Evolutionary conservation across 2,797 vertebrate genomes (phyloP), one percentile per base, ranked within the genome.

Genomic region (Alcedo atthis): DNA sequence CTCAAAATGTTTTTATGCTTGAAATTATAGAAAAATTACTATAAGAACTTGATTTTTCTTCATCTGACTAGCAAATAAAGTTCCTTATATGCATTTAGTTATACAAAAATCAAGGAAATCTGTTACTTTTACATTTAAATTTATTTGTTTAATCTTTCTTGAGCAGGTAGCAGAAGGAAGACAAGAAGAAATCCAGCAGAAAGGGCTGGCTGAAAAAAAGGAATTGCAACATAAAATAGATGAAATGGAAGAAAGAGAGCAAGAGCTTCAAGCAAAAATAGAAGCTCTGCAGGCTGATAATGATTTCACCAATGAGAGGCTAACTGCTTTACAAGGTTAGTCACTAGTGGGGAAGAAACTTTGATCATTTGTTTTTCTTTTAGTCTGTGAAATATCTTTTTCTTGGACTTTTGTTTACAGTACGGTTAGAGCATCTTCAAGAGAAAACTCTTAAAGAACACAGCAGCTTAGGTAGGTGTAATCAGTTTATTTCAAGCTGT

Each of bases 201-300:
- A 99, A 90, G 99, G 98, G 14, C 98, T 98, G 49, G 97, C 97
- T 5, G 99, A 99, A 97, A 99, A 99, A 97, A 98, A 98, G 93
- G 99, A 99, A 96, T 96, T 99, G 90, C 99, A 99, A 88, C 97
- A 98, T 96, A 98, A 98, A 94, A 99, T 99, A 54, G 98, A 99
- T 92, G 99, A 99, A 97, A 99, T 99, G 99, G 99, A 99, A 97
- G 99, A 99, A 96, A 99, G 99, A 97, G 99, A 99, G 90, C 99
- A 99, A 97, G 98, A 99, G 79, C 99, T 99, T 94, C 99, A 99
- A 96, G 99, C 99, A 79, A 98, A 99, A 91, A 99, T 99, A 67
- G 99, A 99, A 92, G 99, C 99, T 94, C 97, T 99, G 95, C 99
- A 99, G 97, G 99, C 99, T 40, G 99, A 99, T 97, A 99, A 99